Conservation (phyloP, 2,113 vertebrate species). For the Mungos mungo region DNA sequence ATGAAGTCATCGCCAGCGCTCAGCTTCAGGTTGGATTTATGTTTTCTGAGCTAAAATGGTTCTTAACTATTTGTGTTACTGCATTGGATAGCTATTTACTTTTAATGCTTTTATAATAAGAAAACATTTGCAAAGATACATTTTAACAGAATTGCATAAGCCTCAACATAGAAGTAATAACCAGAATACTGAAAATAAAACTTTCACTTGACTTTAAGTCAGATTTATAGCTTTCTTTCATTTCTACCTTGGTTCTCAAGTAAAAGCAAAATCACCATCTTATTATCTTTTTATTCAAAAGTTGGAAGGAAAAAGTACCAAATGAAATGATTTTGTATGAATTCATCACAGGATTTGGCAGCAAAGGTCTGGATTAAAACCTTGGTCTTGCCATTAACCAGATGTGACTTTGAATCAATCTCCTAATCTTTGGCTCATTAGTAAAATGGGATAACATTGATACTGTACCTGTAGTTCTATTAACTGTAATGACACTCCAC, state of each 20-base stretch:
- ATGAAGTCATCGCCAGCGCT: background rate
- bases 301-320: background rate
- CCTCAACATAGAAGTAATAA: constrained; percentile 6
- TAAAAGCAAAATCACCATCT: constrained; percentile 60
- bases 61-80: constrained; percentile 25
- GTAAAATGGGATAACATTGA: background rate
- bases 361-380: background rate
- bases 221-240: constrained; percentile 45
- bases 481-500: background rate
- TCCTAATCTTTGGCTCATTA: background rate
- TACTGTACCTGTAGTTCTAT: background rate
- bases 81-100: constrained; percentile 17
- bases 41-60: constrained; percentile 29
- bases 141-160: constrained; percentile 26
- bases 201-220: constrained; percentile 45
- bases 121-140: constrained; percentile 22
- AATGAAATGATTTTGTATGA: constrained; percentile 14
- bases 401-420: background rate
- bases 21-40: background rate
- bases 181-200: constrained; percentile 46
- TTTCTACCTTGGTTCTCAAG: constrained; percentile 5
- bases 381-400: background rate
- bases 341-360: background rate
- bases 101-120: constrained; percentile 44
- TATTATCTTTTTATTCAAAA: constrained; percentile 50